Evolutionary conservation across 2,113 vertebrate genomes (phyloP).

Genomic region (Hymenochirus boettgeri): DNA sequence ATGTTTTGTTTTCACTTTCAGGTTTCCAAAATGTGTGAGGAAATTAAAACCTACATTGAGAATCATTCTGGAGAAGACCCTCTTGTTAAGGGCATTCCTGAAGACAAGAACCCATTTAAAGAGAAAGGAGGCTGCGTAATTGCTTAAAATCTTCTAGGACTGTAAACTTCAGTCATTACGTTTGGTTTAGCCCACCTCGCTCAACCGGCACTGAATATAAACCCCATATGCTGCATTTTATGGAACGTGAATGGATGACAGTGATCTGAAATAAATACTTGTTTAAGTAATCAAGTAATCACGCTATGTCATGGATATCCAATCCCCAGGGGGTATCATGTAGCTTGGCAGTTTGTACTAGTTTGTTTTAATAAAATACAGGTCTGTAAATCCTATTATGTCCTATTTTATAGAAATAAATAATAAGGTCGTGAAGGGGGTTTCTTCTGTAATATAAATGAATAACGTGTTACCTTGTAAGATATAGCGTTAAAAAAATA

Average conservation of each 20-base stretch:
- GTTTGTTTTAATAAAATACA: slow-evolving; percentile 44
- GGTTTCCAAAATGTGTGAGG: slow-evolving; percentile 96
- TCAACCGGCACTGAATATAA: slow-evolving; percentile 10
- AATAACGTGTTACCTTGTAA: slow-evolving; percentile 8
- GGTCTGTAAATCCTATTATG: slow-evolving; percentile 27
- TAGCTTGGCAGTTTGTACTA: slow-evolving; percentile 38
- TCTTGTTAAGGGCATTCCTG: slow-evolving; percentile 89
- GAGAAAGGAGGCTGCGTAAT: slow-evolving; percentile 95
- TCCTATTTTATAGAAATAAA: slow-evolving; percentile 28
- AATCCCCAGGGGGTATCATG: slow-evolving; percentile 14
- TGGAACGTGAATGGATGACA: slow-evolving; percentile 2
- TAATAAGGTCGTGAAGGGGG: neutral
- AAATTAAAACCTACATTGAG: slow-evolving; percentile 87
- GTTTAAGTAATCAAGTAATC: neutral
- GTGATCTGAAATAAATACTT: neutral
- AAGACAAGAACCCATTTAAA: slow-evolving; percentile 97
- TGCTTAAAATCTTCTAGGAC: slow-evolving; percentile 60
- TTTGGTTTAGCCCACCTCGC: slow-evolving; percentile 17
- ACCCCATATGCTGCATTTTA: slow-evolving; percentile 16
- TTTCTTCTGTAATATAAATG: neutral
- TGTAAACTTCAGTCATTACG: slow-evolving; percentile 35
- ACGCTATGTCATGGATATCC: neutral
- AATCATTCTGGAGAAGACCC: slow-evolving; percentile 80
- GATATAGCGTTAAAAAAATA: too few species aligned
- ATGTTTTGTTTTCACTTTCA: slow-evolving; percentile 50